Evolutionary conservation across 2,797 vertebrate species (phyloP).

Genomic region (Crax fasciolata): DNA sequence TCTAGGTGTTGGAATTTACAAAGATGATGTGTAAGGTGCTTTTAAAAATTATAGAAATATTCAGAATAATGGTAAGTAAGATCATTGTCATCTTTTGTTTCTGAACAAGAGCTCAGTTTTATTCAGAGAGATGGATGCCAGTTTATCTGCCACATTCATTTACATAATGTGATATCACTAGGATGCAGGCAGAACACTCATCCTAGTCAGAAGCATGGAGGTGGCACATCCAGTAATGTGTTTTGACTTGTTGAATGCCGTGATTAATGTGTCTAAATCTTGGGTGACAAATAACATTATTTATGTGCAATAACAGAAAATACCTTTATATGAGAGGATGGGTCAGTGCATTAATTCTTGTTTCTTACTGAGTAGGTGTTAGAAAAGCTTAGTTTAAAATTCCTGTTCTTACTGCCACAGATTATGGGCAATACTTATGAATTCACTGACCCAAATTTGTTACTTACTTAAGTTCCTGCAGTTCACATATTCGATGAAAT

Average conservation of each 20-base stretch:
- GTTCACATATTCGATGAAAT: constrained; percentile 17
- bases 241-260: background rate
- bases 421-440: background rate
- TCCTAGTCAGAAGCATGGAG: background rate
- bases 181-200: background rate
- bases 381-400: constrained; percentile 24
- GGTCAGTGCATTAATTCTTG: background rate
- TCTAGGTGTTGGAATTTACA: background rate
- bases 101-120: background rate
- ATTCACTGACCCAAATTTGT: background rate
- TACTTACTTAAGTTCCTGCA: constrained; percentile 25
- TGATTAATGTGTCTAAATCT: background rate
- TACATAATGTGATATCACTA: background rate
- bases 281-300: background rate
- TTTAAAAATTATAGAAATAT: background rate
- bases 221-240: background rate
- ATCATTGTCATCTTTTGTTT: background rate
- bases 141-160: background rate
- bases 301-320: background rate
- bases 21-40: background rate
- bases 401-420: background rate
- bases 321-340: background rate
- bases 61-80: background rate
- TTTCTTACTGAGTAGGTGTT: background rate
- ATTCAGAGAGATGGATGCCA: background rate